phyloP scores from a whole-genome alignment of 2,797 vertebrate species.

The Buceros bicornis region DNA sequence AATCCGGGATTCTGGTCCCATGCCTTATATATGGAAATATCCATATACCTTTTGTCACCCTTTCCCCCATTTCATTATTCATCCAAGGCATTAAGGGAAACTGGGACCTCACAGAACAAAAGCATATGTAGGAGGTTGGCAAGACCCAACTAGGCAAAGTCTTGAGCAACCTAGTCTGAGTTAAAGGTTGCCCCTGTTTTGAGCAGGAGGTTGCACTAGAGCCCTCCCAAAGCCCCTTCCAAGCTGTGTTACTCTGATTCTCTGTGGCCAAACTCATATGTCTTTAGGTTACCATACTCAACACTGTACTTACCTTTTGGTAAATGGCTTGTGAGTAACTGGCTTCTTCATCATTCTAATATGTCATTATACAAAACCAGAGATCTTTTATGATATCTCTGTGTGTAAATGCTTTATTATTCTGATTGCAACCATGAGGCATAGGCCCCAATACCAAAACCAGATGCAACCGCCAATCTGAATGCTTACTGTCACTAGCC shows the following conservation, averaged over 20 bases:
- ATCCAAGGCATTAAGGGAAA: background rate
- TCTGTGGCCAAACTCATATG: background rate
- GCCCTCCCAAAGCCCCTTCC: background rate
- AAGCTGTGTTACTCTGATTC: background rate
- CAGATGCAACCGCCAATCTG: background rate
- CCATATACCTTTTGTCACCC: background rate
- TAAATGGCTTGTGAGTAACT: background rate
- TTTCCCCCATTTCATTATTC: background rate
- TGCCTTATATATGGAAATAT: background rate
- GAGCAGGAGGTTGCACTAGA: background rate
- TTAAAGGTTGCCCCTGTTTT: background rate
- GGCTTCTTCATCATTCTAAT: background rate
- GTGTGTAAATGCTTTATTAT: background rate
- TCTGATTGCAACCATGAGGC: background rate
- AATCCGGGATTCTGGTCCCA: background rate
- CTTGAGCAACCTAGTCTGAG: background rate
- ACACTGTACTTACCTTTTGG: background rate
- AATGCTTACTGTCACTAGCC: background rate
- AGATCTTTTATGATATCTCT: background rate
- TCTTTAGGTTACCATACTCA: background rate
- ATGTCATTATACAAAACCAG: background rate
- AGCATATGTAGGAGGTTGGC: background rate
- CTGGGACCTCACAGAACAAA: background rate
- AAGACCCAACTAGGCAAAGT: background rate
- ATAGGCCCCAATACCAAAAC: background rate